Evolutionary conservation across 1,140 invertebrate species (phyloP), one percentile per base, ranked within the genome.

Genomic region (Tenebrio molitor): DNA sequence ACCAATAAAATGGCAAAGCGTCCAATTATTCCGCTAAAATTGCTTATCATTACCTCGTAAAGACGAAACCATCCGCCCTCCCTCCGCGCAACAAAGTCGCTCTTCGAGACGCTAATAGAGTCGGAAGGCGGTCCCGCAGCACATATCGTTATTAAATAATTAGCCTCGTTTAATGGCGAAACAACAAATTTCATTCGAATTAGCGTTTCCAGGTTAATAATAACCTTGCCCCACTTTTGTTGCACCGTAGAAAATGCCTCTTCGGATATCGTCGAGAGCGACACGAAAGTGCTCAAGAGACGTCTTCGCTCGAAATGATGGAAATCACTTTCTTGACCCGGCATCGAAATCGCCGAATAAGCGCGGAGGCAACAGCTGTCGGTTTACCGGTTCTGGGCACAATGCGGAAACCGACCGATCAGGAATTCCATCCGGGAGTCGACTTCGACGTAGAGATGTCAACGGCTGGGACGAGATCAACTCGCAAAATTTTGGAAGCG

Each of bases 141-240:
- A 46, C 15, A 46, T 46, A 46, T 46, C 42, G 42, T 46, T 46
- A 58, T 58, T 58, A 58, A 58, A 58, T 58, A 58, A 58, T 58
- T 58, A 58, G 50, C 50, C 50, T 58, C 50, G 50, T 58, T 58
- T 58, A 29, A 58, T 58, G 6, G 50, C 50, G 50, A 58, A 34
- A 58, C 50, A 58, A 58, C 50, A 58, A 58, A 58, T 58, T 58
- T 58, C 50, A 4, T 58, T 58, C 50, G 23, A 58, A 58, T 58
- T 58, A 58, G n/a, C 23, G 50, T 58, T 58, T 58, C 50, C 50
- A 58, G 50, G 50, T 58, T 58, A 58, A 58, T 58, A 25, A 58
- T 58, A 58, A 58, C 50, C 50, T 29, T 29, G 50, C 50, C 19
- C 50, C 23, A 58, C 50, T 58, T 58, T 29, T 10, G 12, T 12